phyloP scores from a whole-genome alignment of 1,140 invertebrate species.

The Drosophila burlai region DNA sequence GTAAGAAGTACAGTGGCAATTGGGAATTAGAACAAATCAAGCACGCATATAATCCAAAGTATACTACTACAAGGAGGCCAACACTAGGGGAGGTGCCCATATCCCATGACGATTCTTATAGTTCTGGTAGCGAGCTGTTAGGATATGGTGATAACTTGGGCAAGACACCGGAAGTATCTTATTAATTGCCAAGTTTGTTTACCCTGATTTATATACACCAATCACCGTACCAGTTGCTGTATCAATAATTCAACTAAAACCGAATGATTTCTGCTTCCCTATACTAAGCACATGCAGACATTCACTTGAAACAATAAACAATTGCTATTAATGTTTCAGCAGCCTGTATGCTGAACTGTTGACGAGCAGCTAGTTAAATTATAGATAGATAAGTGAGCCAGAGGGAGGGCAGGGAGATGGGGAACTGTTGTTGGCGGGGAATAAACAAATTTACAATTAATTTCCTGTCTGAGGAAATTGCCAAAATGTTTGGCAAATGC shows the following conservation, averaged over 20 bases:
- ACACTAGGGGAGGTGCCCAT: too few species aligned
- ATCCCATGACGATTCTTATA: too few species aligned
- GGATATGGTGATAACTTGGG: too few species aligned
- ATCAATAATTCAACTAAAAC: conserved; percentile 21
- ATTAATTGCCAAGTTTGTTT: neutral
- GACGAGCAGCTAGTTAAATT: conserved; percentile 25
- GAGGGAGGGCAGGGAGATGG: neutral
- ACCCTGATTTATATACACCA: neutral
- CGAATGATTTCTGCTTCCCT: neutral
- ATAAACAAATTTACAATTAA: conserved; percentile 76
- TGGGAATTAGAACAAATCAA: neutral
- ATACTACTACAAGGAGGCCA: too few species aligned
- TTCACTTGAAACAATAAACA: conserved; percentile 14
- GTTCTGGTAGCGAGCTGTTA: too few species aligned
- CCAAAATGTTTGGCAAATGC: conserved; percentile 43
- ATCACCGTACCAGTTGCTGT: too few species aligned
- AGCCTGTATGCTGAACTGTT: conserved; percentile 21
- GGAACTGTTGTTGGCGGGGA: neutral
- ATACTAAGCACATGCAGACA: neutral
- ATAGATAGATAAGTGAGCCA: conserved; percentile 6
- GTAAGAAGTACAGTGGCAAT: neutral
- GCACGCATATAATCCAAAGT: too few species aligned
- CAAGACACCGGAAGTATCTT: too few species aligned
- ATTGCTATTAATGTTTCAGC: conserved; percentile 26
- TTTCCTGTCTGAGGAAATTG: conserved; percentile 66